Conservation (phyloP, 2,113 vertebrate genomes). For the Chamaea fasciata region DNA sequence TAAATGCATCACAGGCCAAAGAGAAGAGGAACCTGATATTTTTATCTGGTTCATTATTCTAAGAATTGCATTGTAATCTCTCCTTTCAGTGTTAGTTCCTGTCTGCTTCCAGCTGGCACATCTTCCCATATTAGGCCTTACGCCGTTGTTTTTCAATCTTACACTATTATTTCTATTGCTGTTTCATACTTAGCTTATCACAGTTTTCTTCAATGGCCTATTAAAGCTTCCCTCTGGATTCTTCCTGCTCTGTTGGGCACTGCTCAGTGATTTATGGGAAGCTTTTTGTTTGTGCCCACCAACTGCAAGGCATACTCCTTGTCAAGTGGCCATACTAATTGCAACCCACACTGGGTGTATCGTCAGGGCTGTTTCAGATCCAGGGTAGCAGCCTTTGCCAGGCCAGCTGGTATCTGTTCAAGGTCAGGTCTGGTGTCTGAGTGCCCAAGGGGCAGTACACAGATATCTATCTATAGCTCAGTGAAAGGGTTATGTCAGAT, state of each 20-base stretch:
- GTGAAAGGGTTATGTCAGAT: neutral
- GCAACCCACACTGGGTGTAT: neutral
- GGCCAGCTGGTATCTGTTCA: neutral
- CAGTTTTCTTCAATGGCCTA: slow-evolving; percentile 23
- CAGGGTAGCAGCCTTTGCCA: neutral
- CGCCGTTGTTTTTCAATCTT: neutral
- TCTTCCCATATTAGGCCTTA: neutral
- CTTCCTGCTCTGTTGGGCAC: slow-evolving; percentile 11
- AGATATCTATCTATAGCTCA: neutral
- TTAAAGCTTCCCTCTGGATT: slow-evolving; percentile 44
- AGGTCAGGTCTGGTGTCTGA: neutral
- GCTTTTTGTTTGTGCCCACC: slow-evolving; percentile 7
- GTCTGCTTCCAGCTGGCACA: neutral
- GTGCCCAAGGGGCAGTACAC: neutral
- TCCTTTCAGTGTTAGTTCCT: neutral
- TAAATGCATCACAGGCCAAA: neutral
- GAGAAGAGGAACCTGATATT: neutral
- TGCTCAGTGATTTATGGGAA: neutral
- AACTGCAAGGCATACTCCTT: neutral
- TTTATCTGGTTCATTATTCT: neutral
- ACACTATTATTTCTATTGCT: neutral
- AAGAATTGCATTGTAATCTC: neutral
- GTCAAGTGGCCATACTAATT: neutral
- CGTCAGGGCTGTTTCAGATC: neutral
- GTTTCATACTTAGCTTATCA: slow-evolving; percentile 34